These are phyloP conservation scores for Pelecanus crispus DNA, from an alignment of 2,113 vertebrate species.

Conservation along the genomic window DNA sequence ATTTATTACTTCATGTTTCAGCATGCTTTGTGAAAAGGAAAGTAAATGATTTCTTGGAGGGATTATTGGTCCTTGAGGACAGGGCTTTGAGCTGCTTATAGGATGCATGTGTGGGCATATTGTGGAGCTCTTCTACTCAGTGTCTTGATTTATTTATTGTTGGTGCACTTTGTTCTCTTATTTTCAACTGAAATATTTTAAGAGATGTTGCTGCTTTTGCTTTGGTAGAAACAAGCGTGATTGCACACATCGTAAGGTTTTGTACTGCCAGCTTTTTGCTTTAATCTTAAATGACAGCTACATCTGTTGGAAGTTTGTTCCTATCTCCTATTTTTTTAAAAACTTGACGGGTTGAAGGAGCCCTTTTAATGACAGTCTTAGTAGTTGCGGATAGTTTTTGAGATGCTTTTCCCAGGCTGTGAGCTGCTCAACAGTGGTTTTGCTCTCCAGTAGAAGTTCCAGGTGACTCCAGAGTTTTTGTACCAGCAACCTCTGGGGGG, in stretches of 20 bases:
- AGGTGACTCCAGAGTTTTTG: neutral
- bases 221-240: neutral
- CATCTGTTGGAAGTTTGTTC: slow-evolving; percentile 50
- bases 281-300: slow-evolving; percentile 60
- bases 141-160: neutral
- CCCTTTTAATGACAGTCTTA: slow-evolving; percentile 14
- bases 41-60: neutral
- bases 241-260: slow-evolving; percentile 4
- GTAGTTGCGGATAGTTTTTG: neutral
- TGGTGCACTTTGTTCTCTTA: neutral
- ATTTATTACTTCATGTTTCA: neutral
- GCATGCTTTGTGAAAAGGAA: neutral
- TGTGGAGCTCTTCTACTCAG: neutral
- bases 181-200: slow-evolving; percentile 22
- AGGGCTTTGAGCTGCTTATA: neutral
- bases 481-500: neutral
- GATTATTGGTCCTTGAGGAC: neutral
- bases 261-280: neutral
- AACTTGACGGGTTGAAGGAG: slow-evolving; percentile 13
- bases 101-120: neutral
- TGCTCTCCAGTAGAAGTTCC: neutral
- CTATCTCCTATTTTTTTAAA: neutral
- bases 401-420: neutral
- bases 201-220: neutral
- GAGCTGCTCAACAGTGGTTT: neutral